Percentiles rank a stretch among this genome's conserved stretches.
Evolutionary conservation across 2,888 invertebrate species (phyloP).

Genomic region (Dexiosoma caninum): DNA sequence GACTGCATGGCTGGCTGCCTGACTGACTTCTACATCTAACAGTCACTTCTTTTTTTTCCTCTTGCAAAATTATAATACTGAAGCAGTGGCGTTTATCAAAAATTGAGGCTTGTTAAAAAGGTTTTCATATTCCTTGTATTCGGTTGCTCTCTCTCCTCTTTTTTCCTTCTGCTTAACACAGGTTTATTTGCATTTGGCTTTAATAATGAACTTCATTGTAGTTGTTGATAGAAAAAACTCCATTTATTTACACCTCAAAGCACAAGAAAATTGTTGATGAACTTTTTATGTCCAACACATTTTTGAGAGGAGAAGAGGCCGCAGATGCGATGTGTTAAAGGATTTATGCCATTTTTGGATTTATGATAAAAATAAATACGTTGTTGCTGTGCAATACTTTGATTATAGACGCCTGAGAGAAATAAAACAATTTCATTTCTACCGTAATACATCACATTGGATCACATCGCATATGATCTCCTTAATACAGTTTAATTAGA

Average conservation of each 20-base stretch:
- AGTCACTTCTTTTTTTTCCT: background rate
- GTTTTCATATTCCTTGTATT: constrained; percentile 44
- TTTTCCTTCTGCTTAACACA: constrained; percentile 19
- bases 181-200: constrained; percentile 60
- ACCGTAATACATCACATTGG: background rate
- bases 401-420: background rate
- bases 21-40: background rate
- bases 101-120: constrained; percentile 62
- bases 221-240: constrained; percentile 38
- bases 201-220: constrained; percentile 63
- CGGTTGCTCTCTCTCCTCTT: background rate
- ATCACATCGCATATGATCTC: too few species aligned
- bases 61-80: constrained; percentile 29
- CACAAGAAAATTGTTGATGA: constrained; percentile 58
- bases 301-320: background rate
- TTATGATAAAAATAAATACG: constrained; percentile 10
- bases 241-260: constrained; percentile 54
- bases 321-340: background rate
- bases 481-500: too few species aligned
- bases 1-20: constrained; percentile 10
- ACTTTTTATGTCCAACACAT: constrained; percentile 22
- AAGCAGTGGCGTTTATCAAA: constrained; percentile 53
- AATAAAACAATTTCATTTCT: background rate
- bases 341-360: constrained; percentile 48
- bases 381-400: background rate